These are phyloP conservation scores for Tachina fera DNA, from an alignment of 2,888 invertebrate genomes.

Conservation along the genomic window DNA sequence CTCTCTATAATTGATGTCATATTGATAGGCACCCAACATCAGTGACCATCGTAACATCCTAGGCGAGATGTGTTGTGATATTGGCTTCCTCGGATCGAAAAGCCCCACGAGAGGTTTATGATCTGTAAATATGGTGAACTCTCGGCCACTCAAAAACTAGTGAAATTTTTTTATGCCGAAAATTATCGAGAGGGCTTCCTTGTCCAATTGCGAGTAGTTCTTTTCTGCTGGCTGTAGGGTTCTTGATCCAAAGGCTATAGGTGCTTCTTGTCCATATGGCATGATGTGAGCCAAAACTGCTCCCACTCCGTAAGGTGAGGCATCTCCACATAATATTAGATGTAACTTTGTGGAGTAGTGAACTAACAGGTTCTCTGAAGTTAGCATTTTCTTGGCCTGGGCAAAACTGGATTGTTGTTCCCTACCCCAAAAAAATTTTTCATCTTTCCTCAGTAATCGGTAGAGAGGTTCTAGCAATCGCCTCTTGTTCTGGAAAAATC, in stretches of 20 bases:
- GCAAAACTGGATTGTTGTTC: conserved; percentile 26
- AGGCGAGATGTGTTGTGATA: conserved; percentile 26
- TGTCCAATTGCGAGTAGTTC: conserved; percentile 59
- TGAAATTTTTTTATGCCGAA: conserved; percentile 59
- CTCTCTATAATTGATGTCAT: conserved; percentile 24
- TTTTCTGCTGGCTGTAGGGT: conserved; percentile 52
- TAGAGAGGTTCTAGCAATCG: conserved; percentile 18
- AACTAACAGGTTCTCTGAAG: conserved; percentile 4
- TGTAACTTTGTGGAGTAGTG: conserved; percentile 43
- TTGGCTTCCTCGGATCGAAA: conserved; percentile 16
- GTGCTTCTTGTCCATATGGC: conserved; percentile 47
- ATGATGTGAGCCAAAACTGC: conserved; percentile 47
- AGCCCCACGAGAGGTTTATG: conserved; percentile 12
- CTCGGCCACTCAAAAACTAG: conserved; percentile 48
- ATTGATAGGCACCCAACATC: conserved; percentile 41
- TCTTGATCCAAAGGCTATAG: conserved; percentile 58
- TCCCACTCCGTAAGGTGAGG: conserved; percentile 58
- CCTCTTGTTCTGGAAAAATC: conserved; percentile 18
- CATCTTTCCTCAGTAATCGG: conserved; percentile 25
- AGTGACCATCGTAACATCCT: conserved; percentile 46
- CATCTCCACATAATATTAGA: conserved; percentile 47
- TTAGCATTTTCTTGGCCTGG: conserved; percentile 6
- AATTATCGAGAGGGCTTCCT: conserved; percentile 52
- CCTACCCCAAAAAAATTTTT: conserved; percentile 12
- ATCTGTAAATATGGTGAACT: conserved; percentile 37